Conservation (phyloP, 1,140 invertebrate genomes). For the Lasaia peninsularis region DNA sequence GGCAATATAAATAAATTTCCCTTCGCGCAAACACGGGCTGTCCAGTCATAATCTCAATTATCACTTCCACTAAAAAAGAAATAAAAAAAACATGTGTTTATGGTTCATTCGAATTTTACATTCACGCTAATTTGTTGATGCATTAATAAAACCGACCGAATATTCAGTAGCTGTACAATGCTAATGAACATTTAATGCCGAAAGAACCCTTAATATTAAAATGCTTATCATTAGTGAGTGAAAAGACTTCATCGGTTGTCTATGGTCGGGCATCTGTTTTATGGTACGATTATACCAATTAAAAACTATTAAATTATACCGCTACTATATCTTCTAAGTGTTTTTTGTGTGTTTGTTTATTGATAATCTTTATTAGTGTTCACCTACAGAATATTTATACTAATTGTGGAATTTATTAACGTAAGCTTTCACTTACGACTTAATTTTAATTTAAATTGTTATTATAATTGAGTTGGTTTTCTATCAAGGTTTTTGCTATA, state of each 20-base stretch:
- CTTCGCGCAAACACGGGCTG: conserved; percentile 38
- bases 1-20: conserved; percentile 46
- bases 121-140: conserved; percentile 70
- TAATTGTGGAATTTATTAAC: conserved; percentile 5
- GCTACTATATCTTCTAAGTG: conserved; percentile 66
- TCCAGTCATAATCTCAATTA: conserved; percentile 69
- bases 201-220: conserved; percentile 43
- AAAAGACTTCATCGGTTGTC: conserved; percentile 55
- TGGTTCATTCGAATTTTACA: conserved; percentile 69
- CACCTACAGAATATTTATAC: conserved; percentile 11
- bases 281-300: conserved; percentile 65
- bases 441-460: background rate
- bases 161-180: conserved; percentile 66
- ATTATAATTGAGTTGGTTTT: background rate
- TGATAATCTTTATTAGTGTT: conserved; percentile 24
- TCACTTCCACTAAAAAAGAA: conserved; percentile 65
- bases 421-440: background rate
- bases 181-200: conserved; percentile 65
- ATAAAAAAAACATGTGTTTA: conserved; percentile 61
- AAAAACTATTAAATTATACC: conserved; percentile 70
- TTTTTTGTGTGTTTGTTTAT: conserved; percentile 68
- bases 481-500: too few species aligned
- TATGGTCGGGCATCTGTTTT: conserved; percentile 58
- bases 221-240: conserved; percentile 50
- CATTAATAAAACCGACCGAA: conserved; percentile 63